Evolutionary conservation across 2,113 vertebrate species (phyloP).

Genomic region (Morphnarchus princeps): DNA sequence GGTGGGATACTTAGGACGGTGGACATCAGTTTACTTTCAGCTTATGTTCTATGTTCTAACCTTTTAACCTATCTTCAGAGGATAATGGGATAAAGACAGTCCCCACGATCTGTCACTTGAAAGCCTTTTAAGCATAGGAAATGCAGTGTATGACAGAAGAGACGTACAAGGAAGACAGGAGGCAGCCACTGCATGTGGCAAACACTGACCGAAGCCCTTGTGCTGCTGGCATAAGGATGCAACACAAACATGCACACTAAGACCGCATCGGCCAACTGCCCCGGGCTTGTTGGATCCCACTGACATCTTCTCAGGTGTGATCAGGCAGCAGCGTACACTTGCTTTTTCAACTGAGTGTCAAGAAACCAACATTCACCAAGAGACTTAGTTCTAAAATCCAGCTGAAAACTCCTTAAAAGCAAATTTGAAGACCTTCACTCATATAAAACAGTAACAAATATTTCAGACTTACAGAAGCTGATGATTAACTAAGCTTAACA

Average conservation of each 20-base stretch:
- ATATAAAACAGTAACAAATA: background rate
- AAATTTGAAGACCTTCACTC: background rate
- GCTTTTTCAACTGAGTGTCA: background rate
- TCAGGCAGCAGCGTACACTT: background rate
- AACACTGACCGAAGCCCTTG: background rate
- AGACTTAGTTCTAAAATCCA: background rate
- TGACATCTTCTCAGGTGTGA: background rate
- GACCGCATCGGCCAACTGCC: background rate
- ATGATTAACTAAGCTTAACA: background rate
- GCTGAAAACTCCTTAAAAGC: background rate
- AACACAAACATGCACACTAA: background rate
- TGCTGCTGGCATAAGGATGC: background rate
- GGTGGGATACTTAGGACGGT: background rate
- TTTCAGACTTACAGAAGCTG: background rate
- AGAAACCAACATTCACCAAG: background rate
- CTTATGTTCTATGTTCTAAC: background rate
- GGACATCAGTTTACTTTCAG: background rate
- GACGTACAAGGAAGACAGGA: too few relatives aligned
- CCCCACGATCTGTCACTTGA: background rate
- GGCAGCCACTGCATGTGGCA: background rate
- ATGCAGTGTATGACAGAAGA: background rate
- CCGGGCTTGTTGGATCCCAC: background rate
- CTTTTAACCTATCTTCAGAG: background rate
- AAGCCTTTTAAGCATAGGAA: background rate
- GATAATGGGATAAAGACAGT: background rate